phyloP scores from a whole-genome alignment of 2,113 vertebrate species.

The Corythornis madagascariensis region DNA sequence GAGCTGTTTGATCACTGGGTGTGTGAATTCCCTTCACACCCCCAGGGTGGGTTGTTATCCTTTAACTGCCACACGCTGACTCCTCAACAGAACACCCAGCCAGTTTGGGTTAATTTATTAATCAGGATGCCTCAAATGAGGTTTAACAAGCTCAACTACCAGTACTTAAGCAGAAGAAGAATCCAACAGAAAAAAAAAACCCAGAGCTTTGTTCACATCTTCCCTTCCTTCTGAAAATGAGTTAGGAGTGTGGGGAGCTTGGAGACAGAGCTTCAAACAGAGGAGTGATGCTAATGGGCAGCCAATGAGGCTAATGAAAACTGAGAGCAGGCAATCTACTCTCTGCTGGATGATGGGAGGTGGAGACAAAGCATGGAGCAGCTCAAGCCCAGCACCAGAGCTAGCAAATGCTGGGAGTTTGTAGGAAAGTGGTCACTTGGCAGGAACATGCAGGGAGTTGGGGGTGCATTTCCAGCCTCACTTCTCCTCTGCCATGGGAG shows the following conservation, averaged over 20 bases:
- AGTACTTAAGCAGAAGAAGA: not conserved
- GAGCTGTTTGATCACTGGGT: not conserved
- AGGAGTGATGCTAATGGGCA: not conserved
- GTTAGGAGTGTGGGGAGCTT: not conserved
- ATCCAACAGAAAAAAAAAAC: not conserved
- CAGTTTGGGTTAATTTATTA: not conserved
- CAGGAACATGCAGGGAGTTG: no score
- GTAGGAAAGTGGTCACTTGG: not conserved
- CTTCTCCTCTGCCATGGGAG: not conserved
- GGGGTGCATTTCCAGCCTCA: not conserved
- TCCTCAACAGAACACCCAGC: not conserved
- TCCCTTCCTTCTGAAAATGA: not conserved
- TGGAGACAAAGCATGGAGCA: not conserved
- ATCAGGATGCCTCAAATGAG: not conserved
- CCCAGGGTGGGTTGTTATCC: fast-evolving
- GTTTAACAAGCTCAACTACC: not conserved
- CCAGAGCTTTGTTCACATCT: not conserved
- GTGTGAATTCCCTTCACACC: not conserved
- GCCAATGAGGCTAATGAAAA: not conserved
- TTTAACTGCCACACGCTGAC: fast-evolving
- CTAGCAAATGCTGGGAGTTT: not conserved
- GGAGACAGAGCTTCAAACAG: not conserved
- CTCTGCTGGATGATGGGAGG: not conserved
- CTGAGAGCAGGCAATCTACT: not conserved
- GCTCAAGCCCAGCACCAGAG: fast-evolving